phyloP scores from a whole-genome alignment of 2,797 vertebrate genomes.

The Apogon hyalosoma region DNA sequence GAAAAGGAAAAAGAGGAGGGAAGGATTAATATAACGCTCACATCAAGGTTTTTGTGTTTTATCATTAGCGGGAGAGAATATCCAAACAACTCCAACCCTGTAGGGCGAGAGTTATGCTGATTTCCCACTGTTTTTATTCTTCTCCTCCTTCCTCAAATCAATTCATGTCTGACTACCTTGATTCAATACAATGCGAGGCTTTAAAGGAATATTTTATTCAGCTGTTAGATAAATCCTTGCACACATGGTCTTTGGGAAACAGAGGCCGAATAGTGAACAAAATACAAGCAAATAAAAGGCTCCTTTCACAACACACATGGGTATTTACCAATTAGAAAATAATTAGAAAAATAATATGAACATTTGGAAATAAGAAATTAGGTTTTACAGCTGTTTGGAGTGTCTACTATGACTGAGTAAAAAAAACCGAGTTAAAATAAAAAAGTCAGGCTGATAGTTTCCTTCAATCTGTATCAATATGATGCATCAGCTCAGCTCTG shows the following conservation, averaged over 20 bases:
- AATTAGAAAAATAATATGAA: neutral
- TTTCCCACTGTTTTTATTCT: constrained; percentile 79
- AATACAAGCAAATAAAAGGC: neutral
- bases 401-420: neutral
- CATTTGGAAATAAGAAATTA: neutral
- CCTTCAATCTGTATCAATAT: neutral
- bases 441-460: neutral
- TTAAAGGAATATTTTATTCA: constrained; percentile 68
- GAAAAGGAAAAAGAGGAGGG: constrained; percentile 64
- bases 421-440: neutral
- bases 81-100: constrained; percentile 71
- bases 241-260: constrained; percentile 13
- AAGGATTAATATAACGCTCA: constrained; percentile 71
- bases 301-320: constrained; percentile 8
- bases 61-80: constrained; percentile 64
- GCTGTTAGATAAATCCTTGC: constrained; percentile 48
- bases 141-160: constrained; percentile 74
- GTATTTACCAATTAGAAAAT: constrained; percentile 4
- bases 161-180: constrained; percentile 71
- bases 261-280: constrained; percentile 18
- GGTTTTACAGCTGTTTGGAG: neutral
- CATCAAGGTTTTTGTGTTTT: constrained; percentile 75
- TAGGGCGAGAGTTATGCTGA: constrained; percentile 69
- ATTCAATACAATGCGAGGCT: constrained; percentile 67
- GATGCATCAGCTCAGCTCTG: constrained; percentile 6